Conservation (phyloP, 1,140 invertebrate species). For the Leptestheria dahalacensis region DNA sequence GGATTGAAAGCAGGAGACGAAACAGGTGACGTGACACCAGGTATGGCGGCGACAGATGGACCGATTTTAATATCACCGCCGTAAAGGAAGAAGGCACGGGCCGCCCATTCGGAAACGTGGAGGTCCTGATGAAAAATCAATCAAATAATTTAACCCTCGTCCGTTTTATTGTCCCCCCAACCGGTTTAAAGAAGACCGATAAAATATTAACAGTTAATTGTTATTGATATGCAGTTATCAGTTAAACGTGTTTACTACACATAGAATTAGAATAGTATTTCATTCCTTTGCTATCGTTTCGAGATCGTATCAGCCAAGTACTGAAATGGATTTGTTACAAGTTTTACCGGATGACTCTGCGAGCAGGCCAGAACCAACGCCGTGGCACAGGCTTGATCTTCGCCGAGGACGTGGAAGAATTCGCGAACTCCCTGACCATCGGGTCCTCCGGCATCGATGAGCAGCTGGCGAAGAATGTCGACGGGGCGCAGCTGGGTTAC, state of each 20-base stretch:
- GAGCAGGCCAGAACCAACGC: conserved; percentile 70
- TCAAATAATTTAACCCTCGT: too few species aligned
- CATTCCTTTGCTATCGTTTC: neutral
- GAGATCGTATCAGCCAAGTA: neutral
- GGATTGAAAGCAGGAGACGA: conserved; percentile 17
- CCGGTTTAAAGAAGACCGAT: too few species aligned
- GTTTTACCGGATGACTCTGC: conserved; percentile 34
- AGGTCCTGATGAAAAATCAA: neutral
- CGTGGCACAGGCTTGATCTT: conserved; percentile 76
- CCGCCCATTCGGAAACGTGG: conserved; percentile 64
- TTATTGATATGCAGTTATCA: too few species aligned
- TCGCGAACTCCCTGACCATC: conserved; percentile 67
- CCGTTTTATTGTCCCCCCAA: too few species aligned
- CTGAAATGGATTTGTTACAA: conserved; percentile 49
- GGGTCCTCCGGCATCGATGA: conserved; percentile 63
- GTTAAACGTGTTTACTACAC: too few species aligned
- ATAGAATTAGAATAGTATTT: too few species aligned
- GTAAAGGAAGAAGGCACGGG: conserved; percentile 80
- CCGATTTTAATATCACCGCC: conserved; percentile 48
- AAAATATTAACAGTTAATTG: too few species aligned
- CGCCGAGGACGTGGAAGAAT: conserved; percentile 67
- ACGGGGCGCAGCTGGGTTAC: conserved; percentile 67
- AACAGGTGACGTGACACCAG: neutral
- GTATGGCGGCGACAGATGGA: neutral
- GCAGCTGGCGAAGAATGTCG: conserved; percentile 62